A percentile compares a stretch with the other conserved stretches of the same genome.
Evolutionary conservation across 2,113 vertebrate genomes (phyloP).

Genomic region (Engraulis encrasicolus): DNA sequence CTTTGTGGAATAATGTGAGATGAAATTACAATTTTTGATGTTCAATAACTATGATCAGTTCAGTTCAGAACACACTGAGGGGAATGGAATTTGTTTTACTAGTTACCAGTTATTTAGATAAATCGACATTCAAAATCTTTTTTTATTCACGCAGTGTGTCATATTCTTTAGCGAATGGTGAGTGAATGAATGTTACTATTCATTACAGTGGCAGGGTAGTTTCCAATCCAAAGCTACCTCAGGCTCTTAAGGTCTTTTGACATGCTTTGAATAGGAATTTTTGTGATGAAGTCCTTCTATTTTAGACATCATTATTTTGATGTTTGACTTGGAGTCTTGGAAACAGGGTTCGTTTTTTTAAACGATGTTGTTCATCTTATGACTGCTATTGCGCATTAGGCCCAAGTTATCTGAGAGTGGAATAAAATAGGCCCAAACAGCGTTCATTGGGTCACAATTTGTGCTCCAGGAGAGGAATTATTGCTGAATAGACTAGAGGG

Average conservation of each 20-base stretch:
- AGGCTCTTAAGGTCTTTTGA: constrained; percentile 25
- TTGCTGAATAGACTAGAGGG: constrained; percentile 25
- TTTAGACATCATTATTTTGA: not conserved
- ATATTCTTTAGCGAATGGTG: not conserved
- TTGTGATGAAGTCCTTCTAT: not conserved
- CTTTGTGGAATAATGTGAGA: too few relatives aligned
- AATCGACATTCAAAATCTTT: too few relatives aligned
- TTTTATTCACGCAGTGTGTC: too few relatives aligned
- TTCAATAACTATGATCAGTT: too few relatives aligned
- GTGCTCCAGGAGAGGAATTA: not conserved
- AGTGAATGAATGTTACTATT: not conserved
- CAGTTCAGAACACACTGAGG: too few relatives aligned
- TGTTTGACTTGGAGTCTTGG: not conserved
- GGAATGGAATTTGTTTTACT: too few relatives aligned
- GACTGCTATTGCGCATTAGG: not conserved
- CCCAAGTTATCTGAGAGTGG: not conserved
- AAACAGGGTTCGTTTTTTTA: not conserved
- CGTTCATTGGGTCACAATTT: not conserved
- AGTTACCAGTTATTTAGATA: too few relatives aligned
- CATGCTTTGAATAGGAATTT: constrained; percentile 9
- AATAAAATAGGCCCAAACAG: not conserved
- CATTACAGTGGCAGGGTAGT: not conserved
- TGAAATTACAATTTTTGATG: too few relatives aligned
- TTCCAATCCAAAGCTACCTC: not conserved
- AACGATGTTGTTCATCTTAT: not conserved